phyloP scores from a whole-genome alignment of 2,113 vertebrate species.

The Prietella phreatophila region DNA sequence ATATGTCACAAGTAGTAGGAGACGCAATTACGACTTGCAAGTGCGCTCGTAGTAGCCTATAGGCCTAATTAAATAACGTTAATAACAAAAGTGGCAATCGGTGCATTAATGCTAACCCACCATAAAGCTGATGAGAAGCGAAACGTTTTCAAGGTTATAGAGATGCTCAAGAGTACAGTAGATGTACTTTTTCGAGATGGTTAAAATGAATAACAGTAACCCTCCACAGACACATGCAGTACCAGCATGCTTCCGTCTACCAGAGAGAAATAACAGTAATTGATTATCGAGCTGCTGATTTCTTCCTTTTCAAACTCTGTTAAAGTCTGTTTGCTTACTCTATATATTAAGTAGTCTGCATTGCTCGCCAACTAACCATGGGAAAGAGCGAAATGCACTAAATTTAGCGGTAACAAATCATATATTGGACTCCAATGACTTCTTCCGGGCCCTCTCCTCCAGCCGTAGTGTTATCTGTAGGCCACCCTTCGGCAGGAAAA shows the following conservation, averaged over 20 bases:
- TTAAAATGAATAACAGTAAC: background rate
- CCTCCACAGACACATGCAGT: constrained; percentile 1
- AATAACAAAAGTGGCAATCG: background rate
- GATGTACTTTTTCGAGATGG: background rate
- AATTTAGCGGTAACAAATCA: background rate
- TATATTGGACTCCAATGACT: constrained; percentile 3
- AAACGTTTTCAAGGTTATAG: background rate
- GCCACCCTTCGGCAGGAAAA: constrained; percentile 42
- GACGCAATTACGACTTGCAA: background rate
- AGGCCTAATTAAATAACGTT: background rate
- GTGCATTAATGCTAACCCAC: background rate
- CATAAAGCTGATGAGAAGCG: background rate
- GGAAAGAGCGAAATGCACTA: background rate
- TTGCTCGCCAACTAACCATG: background rate
- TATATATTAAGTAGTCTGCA: background rate
- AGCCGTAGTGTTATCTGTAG: constrained; percentile 29
- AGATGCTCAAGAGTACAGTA: background rate
- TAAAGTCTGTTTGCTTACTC: background rate
- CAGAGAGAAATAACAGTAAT: background rate
- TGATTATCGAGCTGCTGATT: background rate
- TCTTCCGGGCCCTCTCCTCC: constrained; percentile 17
- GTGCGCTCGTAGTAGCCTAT: background rate
- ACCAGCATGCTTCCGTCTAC: background rate
- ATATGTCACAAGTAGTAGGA: background rate
- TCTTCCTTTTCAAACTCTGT: background rate